These are phyloP conservation scores for Temnothorax curvispinosus DNA, from an alignment of 1,140 invertebrate species.

Conservation along the genomic window DNA sequence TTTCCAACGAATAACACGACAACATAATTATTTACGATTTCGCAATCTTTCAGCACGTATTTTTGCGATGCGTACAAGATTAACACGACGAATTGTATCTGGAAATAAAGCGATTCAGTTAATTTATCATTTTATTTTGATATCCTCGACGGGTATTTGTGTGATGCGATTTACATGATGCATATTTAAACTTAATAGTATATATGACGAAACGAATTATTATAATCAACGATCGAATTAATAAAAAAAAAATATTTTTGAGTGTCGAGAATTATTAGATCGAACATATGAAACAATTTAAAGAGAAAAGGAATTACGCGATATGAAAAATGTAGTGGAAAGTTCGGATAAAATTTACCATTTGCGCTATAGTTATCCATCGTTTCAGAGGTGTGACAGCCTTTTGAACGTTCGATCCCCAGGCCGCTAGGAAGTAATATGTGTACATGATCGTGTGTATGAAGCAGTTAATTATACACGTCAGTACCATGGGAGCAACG, in stretches of 20 bases:
- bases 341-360: conserved; percentile 66
- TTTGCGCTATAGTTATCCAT: conserved; percentile 75
- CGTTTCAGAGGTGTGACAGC: conserved; percentile 66
- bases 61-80: neutral
- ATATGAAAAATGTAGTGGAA: neutral
- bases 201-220: no score
- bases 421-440: conserved; percentile 78
- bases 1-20: neutral
- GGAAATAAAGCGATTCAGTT: neutral
- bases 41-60: conserved; percentile 3
- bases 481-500: conserved; percentile 1
- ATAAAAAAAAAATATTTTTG: neutral
- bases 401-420: conserved; percentile 75
- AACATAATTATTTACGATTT: neutral
- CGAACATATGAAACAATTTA: neutral
- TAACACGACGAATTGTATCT: conserved; percentile 51
- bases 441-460: conserved; percentile 82
- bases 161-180: neutral
- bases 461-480: conserved; percentile 67
- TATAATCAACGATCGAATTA: neutral
- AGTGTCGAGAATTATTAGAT: neutral
- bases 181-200: no score
- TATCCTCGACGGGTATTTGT: neutral
- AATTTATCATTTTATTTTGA: neutral
- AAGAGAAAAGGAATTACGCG: neutral